Evolutionary conservation across 2,797 vertebrate genomes (phyloP), one percentile per base, ranked within the genome.

Genomic region (Silurus lanzhouensis): DNA sequence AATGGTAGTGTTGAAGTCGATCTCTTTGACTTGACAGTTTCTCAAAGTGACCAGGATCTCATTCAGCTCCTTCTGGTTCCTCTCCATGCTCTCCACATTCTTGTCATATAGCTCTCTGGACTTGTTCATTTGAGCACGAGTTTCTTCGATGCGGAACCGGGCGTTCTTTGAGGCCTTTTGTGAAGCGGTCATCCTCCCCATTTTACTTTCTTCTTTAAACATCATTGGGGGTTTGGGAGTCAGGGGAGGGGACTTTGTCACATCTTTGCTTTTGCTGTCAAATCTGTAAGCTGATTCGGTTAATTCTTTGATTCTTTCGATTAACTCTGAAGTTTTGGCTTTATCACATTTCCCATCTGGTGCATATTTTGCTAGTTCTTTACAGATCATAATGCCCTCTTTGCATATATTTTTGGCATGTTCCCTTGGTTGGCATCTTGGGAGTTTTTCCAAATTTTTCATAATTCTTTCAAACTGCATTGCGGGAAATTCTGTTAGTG

Each of bases 221-320:
- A 52, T 52, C 48, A 52, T 52, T 6, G 48, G 48, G 6, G 48
- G 48, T 52, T 52, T 6, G 6, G 48, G 48, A 10, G 48, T 52
- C 48, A 52, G 48, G 5, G 48, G 6, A 52, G 48, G 67, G 27
- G 87, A 75, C 58, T 74, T 64, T 27, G 83, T 90, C 13, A 31
- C 19, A 12, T 31, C 13, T 77, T 88, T 88, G 44, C 88, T 89
- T 70, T 83, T 81, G 44, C 78, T 52, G 63, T 89, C 88, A 89
- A 90, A 89, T 5, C 22, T 4, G 1, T 12, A 9, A 10, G 84
- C 84, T 15, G 52, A 61, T 5, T 72, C 0, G 0, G n/a, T 85
- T 13, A 91, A 38, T 14, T 86, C 15, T 14, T 63, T 14, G 3
- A 91, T 71, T 0, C 57, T 6, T 1, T 60, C 0, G 1, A 90